phyloP scores from a whole-genome alignment of 92 coral and sea anemone genomes.

The Zoanthus solanderi region DNA sequence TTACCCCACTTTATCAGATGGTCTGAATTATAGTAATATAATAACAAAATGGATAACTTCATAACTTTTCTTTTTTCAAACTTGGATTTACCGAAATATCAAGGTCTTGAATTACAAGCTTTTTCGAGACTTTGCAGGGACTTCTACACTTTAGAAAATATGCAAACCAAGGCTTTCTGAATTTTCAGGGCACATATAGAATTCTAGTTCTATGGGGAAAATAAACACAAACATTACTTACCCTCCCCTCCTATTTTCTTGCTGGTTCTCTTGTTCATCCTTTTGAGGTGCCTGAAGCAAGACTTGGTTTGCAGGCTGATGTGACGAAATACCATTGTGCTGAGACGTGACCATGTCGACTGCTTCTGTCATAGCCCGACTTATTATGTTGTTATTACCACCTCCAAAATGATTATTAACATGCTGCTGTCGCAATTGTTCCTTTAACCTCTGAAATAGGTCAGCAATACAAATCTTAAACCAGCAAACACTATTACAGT shows the following conservation, averaged over 20 bases:
- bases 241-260: slow-evolving; percentile 62
- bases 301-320: slow-evolving; percentile 48
- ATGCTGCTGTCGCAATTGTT: slow-evolving; percentile 90
- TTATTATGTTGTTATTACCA: slow-evolving; percentile 78
- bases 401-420: slow-evolving; percentile 67
- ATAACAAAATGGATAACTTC: no score
- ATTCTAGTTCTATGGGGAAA: no score
- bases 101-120: no score
- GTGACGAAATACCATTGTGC: slow-evolving; percentile 74
- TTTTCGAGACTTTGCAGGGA: no score
- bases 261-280: slow-evolving; percentile 38
- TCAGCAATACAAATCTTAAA: not conserved
- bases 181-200: no score
- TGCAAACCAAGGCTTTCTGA: no score
- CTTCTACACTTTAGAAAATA: no score
- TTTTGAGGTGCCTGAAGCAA: slow-evolving; percentile 50
- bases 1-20: no score
- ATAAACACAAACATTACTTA: not conserved
- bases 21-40: no score
- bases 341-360: slow-evolving; percentile 87
- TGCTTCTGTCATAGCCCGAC: slow-evolving; percentile 97
- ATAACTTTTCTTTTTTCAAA: no score
- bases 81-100: no score
- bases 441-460: slow-evolving; percentile 88
- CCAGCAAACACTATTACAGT: not conserved